Evolutionary conservation across 2,113 vertebrate species (phyloP).

Genomic region (Gallinago media): DNA sequence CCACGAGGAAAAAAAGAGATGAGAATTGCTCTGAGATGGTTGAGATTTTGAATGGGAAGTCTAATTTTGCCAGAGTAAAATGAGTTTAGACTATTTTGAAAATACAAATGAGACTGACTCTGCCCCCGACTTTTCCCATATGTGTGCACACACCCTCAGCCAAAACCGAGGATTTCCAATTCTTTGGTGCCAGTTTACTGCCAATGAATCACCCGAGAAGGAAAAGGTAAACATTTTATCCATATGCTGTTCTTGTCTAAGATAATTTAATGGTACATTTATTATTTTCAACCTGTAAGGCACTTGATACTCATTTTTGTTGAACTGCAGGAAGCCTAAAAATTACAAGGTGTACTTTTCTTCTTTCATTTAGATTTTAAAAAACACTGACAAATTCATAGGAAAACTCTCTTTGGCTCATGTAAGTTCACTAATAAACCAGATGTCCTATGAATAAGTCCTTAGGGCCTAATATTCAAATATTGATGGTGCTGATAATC

Average conservation of each 20-base stretch:
- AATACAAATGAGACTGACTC: background rate
- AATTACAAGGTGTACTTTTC: background rate
- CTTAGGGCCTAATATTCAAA: conserved; percentile 67
- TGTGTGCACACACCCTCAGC: background rate
- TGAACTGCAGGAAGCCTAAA: background rate
- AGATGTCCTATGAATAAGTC: conserved; percentile 54
- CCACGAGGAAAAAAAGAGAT: background rate
- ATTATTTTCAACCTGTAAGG: background rate
- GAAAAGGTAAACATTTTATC: background rate
- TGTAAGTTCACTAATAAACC: conserved; percentile 58
- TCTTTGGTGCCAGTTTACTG: background rate
- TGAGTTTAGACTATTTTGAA: background rate
- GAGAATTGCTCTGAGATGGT: background rate
- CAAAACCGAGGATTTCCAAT: background rate
- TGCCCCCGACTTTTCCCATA: background rate
- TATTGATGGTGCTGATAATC: conserved; percentile 69
- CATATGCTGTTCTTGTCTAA: background rate
- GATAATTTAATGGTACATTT: background rate
- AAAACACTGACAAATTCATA: conserved; percentile 49
- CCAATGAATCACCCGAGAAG: background rate
- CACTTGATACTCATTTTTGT: background rate
- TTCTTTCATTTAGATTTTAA: background rate
- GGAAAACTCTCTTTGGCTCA: conserved; percentile 38
- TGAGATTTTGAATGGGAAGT: background rate
- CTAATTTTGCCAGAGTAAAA: background rate